Evolutionary conservation across 2,888 invertebrate species (phyloP), one percentile per base, ranked within the genome.

Genomic region (Drosophila quasianomalipes): DNA sequence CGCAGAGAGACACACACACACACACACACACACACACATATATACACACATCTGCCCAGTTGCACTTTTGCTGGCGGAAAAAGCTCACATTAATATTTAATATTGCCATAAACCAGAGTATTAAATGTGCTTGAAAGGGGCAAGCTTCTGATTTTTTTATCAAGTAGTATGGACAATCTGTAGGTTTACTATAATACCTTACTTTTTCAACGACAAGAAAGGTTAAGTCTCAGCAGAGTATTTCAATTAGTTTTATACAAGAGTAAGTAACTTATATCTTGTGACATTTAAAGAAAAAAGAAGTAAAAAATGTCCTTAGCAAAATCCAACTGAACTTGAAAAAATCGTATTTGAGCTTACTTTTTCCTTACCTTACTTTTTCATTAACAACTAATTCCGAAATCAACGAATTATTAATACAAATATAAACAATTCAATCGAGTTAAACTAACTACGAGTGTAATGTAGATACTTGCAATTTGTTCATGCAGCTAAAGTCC

Each of bases 11-110:
- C 49, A 44, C 60, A 69, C 59, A 44, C 31, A 41, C n/a, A 30
- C 58, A 65, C 19, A 49, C 33, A 64, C 69, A 60, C 35, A 30
- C 54, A 64, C 41, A 41, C 68, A 60, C 57, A 44, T 61, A 58
- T 39, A 51, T 19, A 52, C 26, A 51, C 51, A 51, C 44, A 52
- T 39, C 47, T 33, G 35, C 53, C 58, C 65, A 75, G 60, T 41
- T 68, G 49, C 47, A 74, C 35, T n/a, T 39, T 35, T 30, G 55
- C 16, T 35, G 19, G 14, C 22, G 35, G 14, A 3, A 14, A 31
- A 39, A 49, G n/a, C 28, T 54, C 66, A 49, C 33, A 51, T 30
- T 26, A 26, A 55, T 39, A 39, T 31, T 39, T 41, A 41, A 44
- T n/a, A 53, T 39, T 22, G 14, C 5, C 9, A 35, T 7, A 39